These are phyloP conservation scores for Polymixis flavicincta DNA, from an alignment of 2,888 invertebrate genomes.

Conservation along the genomic window DNA sequence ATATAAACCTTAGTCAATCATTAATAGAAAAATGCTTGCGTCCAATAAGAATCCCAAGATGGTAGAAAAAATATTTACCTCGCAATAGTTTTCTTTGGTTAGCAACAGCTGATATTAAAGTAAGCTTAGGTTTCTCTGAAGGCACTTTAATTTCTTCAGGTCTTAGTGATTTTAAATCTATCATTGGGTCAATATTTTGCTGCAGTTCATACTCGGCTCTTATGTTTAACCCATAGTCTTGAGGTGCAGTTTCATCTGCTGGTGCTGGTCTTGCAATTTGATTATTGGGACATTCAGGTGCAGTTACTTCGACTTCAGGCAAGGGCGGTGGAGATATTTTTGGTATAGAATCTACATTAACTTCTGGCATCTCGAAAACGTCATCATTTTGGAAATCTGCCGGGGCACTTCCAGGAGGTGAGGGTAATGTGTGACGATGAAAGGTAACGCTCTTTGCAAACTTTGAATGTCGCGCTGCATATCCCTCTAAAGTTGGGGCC, in stretches of 20 bases:
- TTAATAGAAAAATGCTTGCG: constrained; percentile 28
- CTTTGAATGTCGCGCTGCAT: constrained; percentile 96
- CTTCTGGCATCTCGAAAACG: constrained; percentile 83
- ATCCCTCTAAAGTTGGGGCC: constrained; percentile 96
- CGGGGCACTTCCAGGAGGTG: constrained; percentile 92
- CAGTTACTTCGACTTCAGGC: constrained; percentile 65
- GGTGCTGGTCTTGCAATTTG: constrained; percentile 70
- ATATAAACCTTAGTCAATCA: constrained; percentile 66
- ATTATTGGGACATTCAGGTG: constrained; percentile 67
- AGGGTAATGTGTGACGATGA: constrained; percentile 95
- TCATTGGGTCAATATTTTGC: constrained; percentile 78
- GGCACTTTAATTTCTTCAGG: constrained; percentile 90
- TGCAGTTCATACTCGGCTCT: constrained; percentile 79
- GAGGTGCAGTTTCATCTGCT: constrained; percentile 63
- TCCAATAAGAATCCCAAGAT: neutral
- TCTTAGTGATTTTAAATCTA: constrained; percentile 83
- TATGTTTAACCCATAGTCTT: constrained; percentile 76
- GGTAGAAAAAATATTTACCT: constrained; percentile 78
- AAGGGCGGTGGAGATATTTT: constrained; percentile 68
- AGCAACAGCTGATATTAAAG: constrained; percentile 90
- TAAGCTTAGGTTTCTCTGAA: constrained; percentile 90
- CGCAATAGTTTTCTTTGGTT: constrained; percentile 91
- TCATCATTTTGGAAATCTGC: constrained; percentile 79
- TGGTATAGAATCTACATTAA: constrained; percentile 63
- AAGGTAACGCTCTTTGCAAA: constrained; percentile 97